These are phyloP conservation scores for Saccopteryx bilineata DNA, from an alignment of 2,113 vertebrate genomes.

Conservation along the genomic window DNA sequence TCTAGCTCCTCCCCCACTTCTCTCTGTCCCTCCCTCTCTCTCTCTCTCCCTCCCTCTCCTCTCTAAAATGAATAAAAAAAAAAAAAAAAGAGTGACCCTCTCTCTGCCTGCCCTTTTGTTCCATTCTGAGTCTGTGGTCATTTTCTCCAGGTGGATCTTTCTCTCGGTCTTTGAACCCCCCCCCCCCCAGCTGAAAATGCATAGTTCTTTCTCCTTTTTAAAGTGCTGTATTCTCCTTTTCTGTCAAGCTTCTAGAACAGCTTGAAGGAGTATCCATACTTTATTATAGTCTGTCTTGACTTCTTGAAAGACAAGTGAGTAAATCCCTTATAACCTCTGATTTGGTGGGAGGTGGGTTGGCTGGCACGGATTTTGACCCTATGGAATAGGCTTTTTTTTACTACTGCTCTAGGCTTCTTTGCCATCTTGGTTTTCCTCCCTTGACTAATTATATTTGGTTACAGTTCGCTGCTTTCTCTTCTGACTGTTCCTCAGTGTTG, in stretches of 20 bases:
- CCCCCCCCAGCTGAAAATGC: background rate
- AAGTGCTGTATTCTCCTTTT: background rate
- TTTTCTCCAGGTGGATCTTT: background rate
- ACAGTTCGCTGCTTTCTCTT: background rate
- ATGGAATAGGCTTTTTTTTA: background rate
- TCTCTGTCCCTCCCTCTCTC: too few species aligned
- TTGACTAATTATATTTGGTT: background rate
- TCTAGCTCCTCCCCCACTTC: too few species aligned
- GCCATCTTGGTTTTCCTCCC: background rate
- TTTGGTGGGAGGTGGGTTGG: too few species aligned
- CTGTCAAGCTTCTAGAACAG: slow-evolving; percentile 41
- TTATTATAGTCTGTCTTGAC: background rate
- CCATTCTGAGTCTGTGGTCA: background rate
- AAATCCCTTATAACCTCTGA: background rate
- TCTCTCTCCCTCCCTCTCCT: too few species aligned
- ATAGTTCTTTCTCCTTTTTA: background rate
- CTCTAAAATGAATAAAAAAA: too few species aligned
- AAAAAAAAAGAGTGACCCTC: too few species aligned
- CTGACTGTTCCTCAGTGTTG: background rate
- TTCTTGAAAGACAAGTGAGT: slow-evolving; percentile 8
- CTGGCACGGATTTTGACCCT: background rate
- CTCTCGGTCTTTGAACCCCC: background rate
- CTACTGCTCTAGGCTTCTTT: background rate
- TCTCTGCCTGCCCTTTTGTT: background rate
- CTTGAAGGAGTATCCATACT: background rate